phyloP scores from a whole-genome alignment of 2,113 vertebrate species.

The Chaetodon auriga region DNA sequence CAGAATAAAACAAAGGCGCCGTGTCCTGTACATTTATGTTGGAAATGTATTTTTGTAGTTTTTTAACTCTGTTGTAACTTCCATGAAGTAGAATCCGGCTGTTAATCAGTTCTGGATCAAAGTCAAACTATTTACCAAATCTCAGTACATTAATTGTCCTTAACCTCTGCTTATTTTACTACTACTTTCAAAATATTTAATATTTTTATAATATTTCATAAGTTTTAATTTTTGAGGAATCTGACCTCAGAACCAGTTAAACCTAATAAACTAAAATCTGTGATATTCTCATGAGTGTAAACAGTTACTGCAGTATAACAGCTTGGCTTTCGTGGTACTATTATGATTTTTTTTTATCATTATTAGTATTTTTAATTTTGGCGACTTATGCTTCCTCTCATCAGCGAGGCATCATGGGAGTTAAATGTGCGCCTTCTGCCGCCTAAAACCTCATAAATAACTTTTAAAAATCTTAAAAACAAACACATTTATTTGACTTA shows the following conservation, averaged over 20 bases:
- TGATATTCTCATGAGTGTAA: neutral
- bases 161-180: neutral
- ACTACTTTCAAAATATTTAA: neutral
- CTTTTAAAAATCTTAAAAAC: neutral
- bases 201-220: neutral
- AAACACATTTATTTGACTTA: neutral
- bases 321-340: neutral
- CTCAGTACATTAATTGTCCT: neutral
- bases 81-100: neutral
- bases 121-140: neutral
- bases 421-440: neutral
- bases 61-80: neutral
- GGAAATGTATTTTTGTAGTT: neutral
- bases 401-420: neutral
- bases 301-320: neutral
- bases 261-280: neutral
- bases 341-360: neutral
- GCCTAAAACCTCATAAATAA: slow-evolving; percentile 11
- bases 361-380: neutral
- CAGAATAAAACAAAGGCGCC: neutral
- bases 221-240: neutral
- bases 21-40: too few species aligned
- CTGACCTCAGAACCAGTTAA: neutral
- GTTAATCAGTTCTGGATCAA: neutral
- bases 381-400: neutral